Evolutionary conservation across 2,113 vertebrate genomes (phyloP), one percentile per base, ranked within the genome.

Genomic region (Nesogale talazaci): DNA sequence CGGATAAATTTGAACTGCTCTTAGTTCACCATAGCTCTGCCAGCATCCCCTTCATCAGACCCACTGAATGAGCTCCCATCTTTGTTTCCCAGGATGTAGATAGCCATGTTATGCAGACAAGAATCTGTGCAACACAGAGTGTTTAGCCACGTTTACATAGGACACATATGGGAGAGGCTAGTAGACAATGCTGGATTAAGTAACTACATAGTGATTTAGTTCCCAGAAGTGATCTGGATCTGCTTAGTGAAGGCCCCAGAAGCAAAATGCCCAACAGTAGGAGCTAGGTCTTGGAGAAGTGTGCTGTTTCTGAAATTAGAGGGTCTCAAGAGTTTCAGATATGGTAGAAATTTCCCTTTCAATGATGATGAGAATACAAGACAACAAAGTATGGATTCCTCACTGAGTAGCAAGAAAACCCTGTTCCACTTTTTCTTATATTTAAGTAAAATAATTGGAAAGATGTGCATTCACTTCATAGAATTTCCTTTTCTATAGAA

Each of bases 181-280:
- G 67, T 63, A 22, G 27, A 42, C 70, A 36, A 34, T 34, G 8
- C 34, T 69, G 34, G 70, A 34, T 16, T 72, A 19, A 72, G 34
- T 72, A 72, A 11, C 70, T 3, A 72, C 19, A 19, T 22, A 19
- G 22, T 36, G 70, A 72, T 6, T 16, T 6, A 6, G n/a, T 16
- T 34, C n/a, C 16, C 29, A n/a, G 65, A 69, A n/a, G 12, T 31
- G 14, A 6, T 7, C 34, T 72, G 70, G 70, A 72, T 72, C 6
- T 70, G 69, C 31, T 34, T 72, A 36, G 16, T 36, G 34, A 72
- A 72, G 67, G 31, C 34, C 6, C 31, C 67, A 17, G 31, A 16
- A 34, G 8, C 36, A 20, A 36, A 72, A 34, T 8, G 7, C 34
- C 70, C 98, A 0, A 98, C 98, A 84, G 98, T 98, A 80, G 98